Conservation (phyloP, 2,888 invertebrate genomes). For the Heliconius hortense region DNA sequence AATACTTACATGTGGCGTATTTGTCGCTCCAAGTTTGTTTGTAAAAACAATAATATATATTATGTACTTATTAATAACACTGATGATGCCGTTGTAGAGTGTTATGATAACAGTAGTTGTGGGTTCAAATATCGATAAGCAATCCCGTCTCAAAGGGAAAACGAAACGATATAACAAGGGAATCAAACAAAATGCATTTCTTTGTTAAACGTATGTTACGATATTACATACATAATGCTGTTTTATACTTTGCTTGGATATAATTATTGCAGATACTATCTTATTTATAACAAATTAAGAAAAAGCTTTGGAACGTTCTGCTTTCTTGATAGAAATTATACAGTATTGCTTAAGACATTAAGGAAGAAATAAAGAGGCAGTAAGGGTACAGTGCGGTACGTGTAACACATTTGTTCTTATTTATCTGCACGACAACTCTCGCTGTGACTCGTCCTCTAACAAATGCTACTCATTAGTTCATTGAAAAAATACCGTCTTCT, state of each 20-base stretch:
- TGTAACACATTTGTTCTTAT: slow-evolving; percentile 77
- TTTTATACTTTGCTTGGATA: background rate
- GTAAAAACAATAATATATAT: background rate
- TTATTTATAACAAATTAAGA: slow-evolving; percentile 51
- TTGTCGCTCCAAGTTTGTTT: slow-evolving; percentile 43
- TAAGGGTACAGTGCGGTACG: slow-evolving; percentile 65
- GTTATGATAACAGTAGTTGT: background rate
- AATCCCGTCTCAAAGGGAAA: background rate
- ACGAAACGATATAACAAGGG: background rate
- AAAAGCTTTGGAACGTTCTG: slow-evolving; percentile 64
- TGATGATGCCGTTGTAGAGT: background rate
- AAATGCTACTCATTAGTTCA: slow-evolving; percentile 71
- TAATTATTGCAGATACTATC: background rate
- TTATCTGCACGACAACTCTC: slow-evolving; percentile 75
- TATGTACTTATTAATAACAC: background rate
- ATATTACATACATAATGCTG: background rate
- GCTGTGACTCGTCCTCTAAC: slow-evolving; percentile 60
- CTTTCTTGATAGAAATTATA: slow-evolving; percentile 66
- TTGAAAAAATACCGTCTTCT: slow-evolving; percentile 64
- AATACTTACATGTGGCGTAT: slow-evolving; percentile 58
- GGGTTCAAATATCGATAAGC: background rate
- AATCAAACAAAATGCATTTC: background rate
- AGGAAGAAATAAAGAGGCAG: slow-evolving; percentile 64
- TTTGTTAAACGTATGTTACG: no score
- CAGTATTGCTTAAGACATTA: slow-evolving; percentile 69